These are phyloP conservation scores for Alcis repandata DNA, from an alignment of 2,888 invertebrate species.

Conservation along the genomic window DNA sequence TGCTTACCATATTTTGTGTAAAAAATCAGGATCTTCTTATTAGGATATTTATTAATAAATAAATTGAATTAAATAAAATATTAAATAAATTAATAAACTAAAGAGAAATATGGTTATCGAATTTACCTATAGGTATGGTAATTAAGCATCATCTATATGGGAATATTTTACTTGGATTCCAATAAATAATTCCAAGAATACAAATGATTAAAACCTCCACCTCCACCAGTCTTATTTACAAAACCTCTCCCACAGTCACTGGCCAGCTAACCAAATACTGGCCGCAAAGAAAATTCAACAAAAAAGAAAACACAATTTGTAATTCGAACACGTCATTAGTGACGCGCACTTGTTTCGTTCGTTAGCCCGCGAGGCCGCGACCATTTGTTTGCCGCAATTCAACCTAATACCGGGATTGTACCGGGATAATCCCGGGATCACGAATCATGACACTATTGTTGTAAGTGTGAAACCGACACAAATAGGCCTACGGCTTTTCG, in stretches of 20 bases:
- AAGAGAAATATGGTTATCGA: too few species aligned
- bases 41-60: too few species aligned
- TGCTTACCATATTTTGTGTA: too few species aligned
- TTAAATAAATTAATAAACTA: too few species aligned
- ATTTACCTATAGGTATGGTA: too few species aligned
- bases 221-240: not conserved
- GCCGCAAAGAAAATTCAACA: slow-evolving; percentile 48
- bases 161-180: too few species aligned
- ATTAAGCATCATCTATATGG: too few species aligned
- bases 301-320: slow-evolving; percentile 59
- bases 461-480: slow-evolving; percentile 87
- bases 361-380: slow-evolving; percentile 62
- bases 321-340: slow-evolving; percentile 77
- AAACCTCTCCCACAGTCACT: not conserved
- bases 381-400: slow-evolving; percentile 85
- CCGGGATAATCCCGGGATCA: slow-evolving; percentile 82
- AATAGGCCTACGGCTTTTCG: slow-evolving; percentile 77
- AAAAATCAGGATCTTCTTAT: too few species aligned
- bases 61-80: too few species aligned
- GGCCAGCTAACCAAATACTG: slow-evolving; percentile 31
- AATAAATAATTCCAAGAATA: not conserved
- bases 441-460: slow-evolving; percentile 87
- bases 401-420: slow-evolving; percentile 69
- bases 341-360: slow-evolving; percentile 76
- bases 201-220: not conserved